A percentile compares a stretch with the other conserved stretches of the same genome.
Conservation (phyloP, 2,113 vertebrate genomes). For the Ardeotis arabs region DNA sequence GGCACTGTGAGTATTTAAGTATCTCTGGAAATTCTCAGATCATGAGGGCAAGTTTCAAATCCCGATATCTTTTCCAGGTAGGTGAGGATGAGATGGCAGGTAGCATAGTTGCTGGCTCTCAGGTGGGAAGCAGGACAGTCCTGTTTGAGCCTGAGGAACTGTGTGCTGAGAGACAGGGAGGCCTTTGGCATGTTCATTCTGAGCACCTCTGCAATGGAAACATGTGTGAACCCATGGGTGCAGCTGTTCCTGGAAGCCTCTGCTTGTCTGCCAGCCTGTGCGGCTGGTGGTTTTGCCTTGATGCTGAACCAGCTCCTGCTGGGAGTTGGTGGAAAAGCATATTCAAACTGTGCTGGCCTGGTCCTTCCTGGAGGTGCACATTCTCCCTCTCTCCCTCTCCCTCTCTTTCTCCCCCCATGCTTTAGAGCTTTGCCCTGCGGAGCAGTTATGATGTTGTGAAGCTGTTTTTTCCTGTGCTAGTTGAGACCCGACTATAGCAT, state of each 20-base stretch:
- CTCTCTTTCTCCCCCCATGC: neutral
- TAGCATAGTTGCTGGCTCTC: neutral
- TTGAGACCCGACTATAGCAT: neutral
- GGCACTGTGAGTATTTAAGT: slow-evolving; percentile 4
- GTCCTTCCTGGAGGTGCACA: neutral
- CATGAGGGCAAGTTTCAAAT: neutral
- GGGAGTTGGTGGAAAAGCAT: neutral
- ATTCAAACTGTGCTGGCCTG: neutral
- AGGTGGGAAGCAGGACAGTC: neutral
- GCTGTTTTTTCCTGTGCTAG: slow-evolving; percentile 29
- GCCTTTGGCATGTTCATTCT: neutral
- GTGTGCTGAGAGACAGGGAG: neutral
- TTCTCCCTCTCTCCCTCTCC: neutral
- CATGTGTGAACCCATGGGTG: neutral
- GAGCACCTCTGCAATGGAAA: neutral
- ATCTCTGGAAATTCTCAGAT: slow-evolving; percentile 24
- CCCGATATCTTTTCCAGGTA: neutral
- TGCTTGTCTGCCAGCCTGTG: neutral
- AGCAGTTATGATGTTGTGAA: neutral
- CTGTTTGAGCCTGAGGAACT: neutral
- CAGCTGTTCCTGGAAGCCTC: slow-evolving; percentile 28
- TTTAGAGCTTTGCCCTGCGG: neutral
- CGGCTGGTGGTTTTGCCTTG: neutral
- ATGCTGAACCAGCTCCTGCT: neutral
- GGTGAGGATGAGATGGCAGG: neutral